These are phyloP conservation scores for Dinoponera quadriceps DNA, from an alignment of 1,140 invertebrate genomes.

Conservation along the genomic window DNA sequence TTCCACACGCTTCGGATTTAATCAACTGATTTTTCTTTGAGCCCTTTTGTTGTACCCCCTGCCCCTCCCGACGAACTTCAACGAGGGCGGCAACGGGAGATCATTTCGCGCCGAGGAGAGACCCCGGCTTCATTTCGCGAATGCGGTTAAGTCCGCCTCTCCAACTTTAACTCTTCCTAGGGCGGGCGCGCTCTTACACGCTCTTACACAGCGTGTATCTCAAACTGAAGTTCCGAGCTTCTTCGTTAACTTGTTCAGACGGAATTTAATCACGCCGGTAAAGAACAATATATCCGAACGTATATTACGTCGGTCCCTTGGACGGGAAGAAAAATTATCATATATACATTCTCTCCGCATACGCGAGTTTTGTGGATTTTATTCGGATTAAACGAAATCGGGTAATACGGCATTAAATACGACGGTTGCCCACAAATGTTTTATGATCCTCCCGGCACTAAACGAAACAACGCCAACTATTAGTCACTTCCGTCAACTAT, in stretches of 20 bases:
- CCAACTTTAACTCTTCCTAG: conserved; percentile 30
- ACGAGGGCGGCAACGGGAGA: neutral
- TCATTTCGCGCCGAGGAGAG: conserved; percentile 12
- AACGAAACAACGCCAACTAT: too few relatives aligned
- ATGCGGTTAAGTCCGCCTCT: conserved; percentile 35
- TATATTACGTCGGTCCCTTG: neutral
- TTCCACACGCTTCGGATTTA: conserved; percentile 16
- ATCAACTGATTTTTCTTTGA: conserved; percentile 45
- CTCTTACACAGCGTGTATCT: conserved; percentile 14
- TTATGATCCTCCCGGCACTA: neutral
- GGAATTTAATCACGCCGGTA: conserved; percentile 43
- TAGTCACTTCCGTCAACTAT: neutral
- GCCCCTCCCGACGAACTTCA: neutral
- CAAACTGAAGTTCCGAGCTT: conserved; percentile 33
- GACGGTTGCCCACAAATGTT: neutral
- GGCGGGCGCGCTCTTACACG: conserved; percentile 16
- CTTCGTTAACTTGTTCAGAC: conserved; percentile 45
- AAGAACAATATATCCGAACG: conserved; percentile 28
- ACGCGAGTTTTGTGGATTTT: neutral
- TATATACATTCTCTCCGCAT: neutral
- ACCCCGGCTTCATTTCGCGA: conserved; percentile 32
- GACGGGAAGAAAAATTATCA: neutral
- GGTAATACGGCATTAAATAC: neutral
- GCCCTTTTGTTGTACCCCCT: too few relatives aligned
- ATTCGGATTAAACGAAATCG: neutral